phyloP scores from a whole-genome alignment of 2,888 invertebrate species.

The Platycheirus rosarum region DNA sequence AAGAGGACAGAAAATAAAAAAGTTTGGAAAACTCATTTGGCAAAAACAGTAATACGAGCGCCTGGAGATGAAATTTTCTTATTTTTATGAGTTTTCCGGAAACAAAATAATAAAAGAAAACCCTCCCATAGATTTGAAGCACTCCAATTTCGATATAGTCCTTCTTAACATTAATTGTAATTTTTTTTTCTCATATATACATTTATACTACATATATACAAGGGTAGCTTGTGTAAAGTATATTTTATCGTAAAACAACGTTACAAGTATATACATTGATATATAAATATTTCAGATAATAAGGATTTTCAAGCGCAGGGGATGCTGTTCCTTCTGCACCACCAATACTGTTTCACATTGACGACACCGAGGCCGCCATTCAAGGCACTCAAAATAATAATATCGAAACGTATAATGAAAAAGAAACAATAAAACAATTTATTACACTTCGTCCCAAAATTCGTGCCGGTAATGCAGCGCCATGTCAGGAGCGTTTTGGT shows the following conservation, averaged over 20 bases:
- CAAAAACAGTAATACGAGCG: slow-evolving; percentile 48
- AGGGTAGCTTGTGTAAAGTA: slow-evolving; percentile 28
- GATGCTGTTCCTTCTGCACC: slow-evolving; percentile 17
- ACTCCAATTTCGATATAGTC: slow-evolving; percentile 60
- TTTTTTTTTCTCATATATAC: slow-evolving; percentile 47
- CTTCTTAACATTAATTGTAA: slow-evolving; percentile 58
- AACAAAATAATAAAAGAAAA: slow-evolving; percentile 63
- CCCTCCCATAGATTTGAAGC: slow-evolving; percentile 40
- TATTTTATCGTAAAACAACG: slow-evolving; percentile 34
- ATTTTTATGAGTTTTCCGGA: slow-evolving; percentile 69
- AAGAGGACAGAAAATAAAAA: slow-evolving; percentile 51
- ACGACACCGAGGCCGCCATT: slow-evolving; percentile 35
- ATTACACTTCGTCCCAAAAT: slow-evolving; percentile 62
- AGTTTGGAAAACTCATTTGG: slow-evolving; percentile 69
- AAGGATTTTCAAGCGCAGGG: slow-evolving; percentile 51
- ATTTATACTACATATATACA: no score
- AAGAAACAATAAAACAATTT: slow-evolving; percentile 60
- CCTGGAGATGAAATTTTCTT: slow-evolving; percentile 60
- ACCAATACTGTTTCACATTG: neutral
- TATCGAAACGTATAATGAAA: slow-evolving; percentile 65
- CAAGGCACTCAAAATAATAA: slow-evolving; percentile 53
- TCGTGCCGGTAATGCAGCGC: slow-evolving; percentile 42
- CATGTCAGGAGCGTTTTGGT: slow-evolving; percentile 45
- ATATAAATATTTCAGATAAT: slow-evolving; percentile 76
- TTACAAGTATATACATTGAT: slow-evolving; percentile 73